Base-by-base conservation (phyloP, 2,797 vertebrate genomes). In the Hippoglossus hippoglossus region DNA sequence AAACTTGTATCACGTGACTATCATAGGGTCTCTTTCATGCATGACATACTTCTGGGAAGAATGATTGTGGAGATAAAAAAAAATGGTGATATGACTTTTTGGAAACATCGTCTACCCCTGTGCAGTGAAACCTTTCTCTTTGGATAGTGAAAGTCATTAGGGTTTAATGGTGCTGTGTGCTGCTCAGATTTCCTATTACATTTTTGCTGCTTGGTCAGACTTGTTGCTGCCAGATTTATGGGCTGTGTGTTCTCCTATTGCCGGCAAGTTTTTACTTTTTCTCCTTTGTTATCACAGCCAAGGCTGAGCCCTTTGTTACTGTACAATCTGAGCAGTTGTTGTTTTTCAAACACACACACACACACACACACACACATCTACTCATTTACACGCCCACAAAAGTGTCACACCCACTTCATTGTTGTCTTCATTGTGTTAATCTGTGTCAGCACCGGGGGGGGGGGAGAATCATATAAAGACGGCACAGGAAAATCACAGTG, bases 231-330 rank as follows among this genome's bases (percentile, higher is more conserved):
- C 55, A 73, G 71, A 59, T 79, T 79, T 75, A 68, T 59, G 46
- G 25, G 49, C 58, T 77, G 64, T 55, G 73, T 53, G 73, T 51
- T 47, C 41, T 81, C 81, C 82, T 36, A 6, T 28, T 71, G 54
- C 46, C 68, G 82, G 25, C 41, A 71, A 57, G 50, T 67, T 68
- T 75, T 50, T 66, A 3, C 31, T 61, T 49, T 70, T 41, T 26
- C 3, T 12, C n/a, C 63, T 68, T 83, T 84, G 70, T 85, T 78
- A 58, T 67, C 67, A 51, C 70, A 86, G 81, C 77, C 78, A 73
- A 79, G 71, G 55, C 74, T 58, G 10, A 66, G 60, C 57, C 57
- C 63, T 89, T 86, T 85, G 79, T 86, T 67, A 81, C 55, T 59
- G 28, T 63, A 80, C 62, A 64, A 69, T 73, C 64, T 69, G 66